Percentiles rank a stretch among this genome's conserved stretches.
These are phyloP conservation scores for Micrasema minimum DNA, from an alignment of 1,140 invertebrate genomes.

Conservation along the genomic window DNA sequence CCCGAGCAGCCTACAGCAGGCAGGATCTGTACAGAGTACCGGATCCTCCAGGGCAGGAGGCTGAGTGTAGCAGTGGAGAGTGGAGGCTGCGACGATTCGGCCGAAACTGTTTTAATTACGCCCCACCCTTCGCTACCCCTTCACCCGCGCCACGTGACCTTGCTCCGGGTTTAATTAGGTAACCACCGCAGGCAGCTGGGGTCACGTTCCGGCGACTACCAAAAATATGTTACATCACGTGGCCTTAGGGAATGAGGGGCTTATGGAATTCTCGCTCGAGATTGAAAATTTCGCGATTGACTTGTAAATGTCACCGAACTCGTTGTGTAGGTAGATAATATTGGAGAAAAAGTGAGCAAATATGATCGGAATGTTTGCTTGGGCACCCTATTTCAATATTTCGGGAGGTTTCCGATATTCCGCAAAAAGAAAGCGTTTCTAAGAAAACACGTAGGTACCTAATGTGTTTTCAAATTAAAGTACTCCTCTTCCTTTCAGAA, in stretches of 20 bases:
- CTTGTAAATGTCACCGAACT: not conserved
- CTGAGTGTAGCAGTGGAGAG: no score
- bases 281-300: conserved; percentile 9
- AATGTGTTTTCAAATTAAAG: no score
- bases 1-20: no score
- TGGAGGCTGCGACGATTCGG: conserved; percentile 3
- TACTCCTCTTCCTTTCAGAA: no score
- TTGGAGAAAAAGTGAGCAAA: not conserved
- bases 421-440: not conserved
- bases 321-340: not conserved
- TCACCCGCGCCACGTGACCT: conserved; percentile 25
- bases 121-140: not conserved
- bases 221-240: conserved; percentile 4
- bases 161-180: conserved; percentile 28
- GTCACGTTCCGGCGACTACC: conserved; percentile 1
- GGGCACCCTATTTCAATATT: not conserved
- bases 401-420: not conserved
- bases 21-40: not conserved
- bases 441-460: not conserved
- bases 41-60: no score
- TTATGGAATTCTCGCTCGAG: conserved; percentile 3
- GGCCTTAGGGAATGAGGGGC: not conserved
- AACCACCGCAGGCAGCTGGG: conserved; percentile 21
- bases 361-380: not conserved
- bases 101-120: conserved; percentile 25